A percentile compares a stretch with the other conserved stretches of the same genome.
Conservation (phyloP, 2,113 vertebrate species). For the Puma concolor region DNA sequence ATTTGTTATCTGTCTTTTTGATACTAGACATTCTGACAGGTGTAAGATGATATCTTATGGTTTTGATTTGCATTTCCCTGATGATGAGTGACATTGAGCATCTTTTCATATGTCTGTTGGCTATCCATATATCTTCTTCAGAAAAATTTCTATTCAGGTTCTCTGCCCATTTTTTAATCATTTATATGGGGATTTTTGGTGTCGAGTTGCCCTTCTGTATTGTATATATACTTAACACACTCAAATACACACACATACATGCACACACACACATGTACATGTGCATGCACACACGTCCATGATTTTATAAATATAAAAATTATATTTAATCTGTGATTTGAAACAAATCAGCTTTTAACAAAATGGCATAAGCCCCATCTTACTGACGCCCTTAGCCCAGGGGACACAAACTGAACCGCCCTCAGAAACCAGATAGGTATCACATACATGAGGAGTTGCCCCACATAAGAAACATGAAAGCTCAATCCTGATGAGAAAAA, state of each 20-base stretch:
- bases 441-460: not conserved
- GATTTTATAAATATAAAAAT: not conserved
- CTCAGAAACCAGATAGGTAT: not conserved
- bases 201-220: not conserved
- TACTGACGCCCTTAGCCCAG: not conserved
- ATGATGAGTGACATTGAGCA: not conserved
- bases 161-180: not conserved
- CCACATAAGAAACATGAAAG: not conserved
- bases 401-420: not conserved
- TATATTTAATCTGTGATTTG: not conserved
- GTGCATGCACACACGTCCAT: not conserved
- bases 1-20: not conserved
- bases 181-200: not conserved
- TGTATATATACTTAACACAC: not conserved
- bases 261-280: not conserved
- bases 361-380: not conserved
- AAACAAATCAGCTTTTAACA: conserved; percentile 16
- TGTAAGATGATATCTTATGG: not conserved
- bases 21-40: not conserved
- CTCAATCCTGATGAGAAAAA: not conserved
- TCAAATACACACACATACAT: not conserved
- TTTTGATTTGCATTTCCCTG: not conserved
- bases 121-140: not conserved
- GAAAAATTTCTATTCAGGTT: not conserved
- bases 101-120: not conserved